phyloP scores from a whole-genome alignment of 1,140 invertebrate genomes.

The Solenopsis fugax region DNA sequence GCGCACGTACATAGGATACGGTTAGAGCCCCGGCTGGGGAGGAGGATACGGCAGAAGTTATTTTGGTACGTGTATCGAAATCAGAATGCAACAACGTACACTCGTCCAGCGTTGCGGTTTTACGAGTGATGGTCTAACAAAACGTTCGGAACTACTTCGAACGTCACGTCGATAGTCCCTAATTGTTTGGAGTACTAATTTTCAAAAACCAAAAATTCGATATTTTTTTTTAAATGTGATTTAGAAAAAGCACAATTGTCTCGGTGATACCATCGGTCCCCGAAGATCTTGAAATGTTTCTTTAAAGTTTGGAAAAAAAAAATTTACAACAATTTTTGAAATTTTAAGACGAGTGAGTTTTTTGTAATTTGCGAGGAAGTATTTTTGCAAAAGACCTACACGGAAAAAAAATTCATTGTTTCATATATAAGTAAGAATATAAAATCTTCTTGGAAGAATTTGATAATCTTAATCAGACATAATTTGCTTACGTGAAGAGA shows the following conservation, averaged over 20 bases:
- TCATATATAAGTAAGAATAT: no score
- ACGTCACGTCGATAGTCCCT: neutral
- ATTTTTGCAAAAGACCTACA: neutral
- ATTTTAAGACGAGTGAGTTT: neutral
- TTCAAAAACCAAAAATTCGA: neutral
- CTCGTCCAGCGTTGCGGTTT: slow-evolving; percentile 63
- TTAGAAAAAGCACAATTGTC: neutral
- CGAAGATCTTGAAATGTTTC: neutral
- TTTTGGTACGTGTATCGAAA: slow-evolving; percentile 81
- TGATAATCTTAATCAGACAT: no score
- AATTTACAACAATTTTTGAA: neutral
- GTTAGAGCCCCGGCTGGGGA: slow-evolving; percentile 65
- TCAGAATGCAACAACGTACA: slow-evolving; percentile 84
- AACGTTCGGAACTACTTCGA: neutral
- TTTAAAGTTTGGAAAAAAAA: neutral
- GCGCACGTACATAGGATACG: slow-evolving; percentile 71
- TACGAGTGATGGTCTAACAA: slow-evolving; percentile 35
- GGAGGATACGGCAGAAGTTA: slow-evolving; percentile 76
- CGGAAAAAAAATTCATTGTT: no score
- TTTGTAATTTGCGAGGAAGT: neutral
- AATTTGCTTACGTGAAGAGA: no score
- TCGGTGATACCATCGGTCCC: neutral
- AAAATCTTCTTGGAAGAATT: no score
- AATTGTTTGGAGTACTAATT: neutral
- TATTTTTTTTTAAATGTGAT: no score